A percentile compares a stretch with the other conserved stretches of the same genome.
These are phyloP conservation scores for Dinothrombium tinctorium DNA, from an alignment of 1,140 invertebrate genomes.

Conservation along the genomic window DNA sequence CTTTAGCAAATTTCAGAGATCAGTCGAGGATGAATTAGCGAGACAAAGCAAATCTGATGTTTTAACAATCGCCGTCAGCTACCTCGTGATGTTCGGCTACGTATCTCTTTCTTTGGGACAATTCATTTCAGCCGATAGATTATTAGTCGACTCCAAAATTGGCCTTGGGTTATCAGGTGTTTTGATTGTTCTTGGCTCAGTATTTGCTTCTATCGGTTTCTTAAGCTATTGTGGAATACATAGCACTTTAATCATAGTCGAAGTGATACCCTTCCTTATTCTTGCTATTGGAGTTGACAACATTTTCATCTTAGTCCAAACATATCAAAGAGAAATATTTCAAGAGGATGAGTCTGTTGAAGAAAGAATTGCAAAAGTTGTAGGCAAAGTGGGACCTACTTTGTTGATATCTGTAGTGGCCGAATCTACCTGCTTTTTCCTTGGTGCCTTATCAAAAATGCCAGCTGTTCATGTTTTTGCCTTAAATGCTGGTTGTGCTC, in stretches of 20 bases:
- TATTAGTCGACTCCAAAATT: constrained; percentile 55
- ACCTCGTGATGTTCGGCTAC: constrained; percentile 92
- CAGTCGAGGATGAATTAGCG: constrained; percentile 82
- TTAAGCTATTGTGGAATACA: constrained; percentile 52
- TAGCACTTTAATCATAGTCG: constrained; percentile 62
- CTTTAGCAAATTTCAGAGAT: constrained; percentile 28
- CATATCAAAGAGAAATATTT: constrained; percentile 19
- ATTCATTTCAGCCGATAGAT: constrained; percentile 38
- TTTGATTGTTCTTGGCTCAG: constrained; percentile 52
- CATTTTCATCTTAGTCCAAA: constrained; percentile 72
- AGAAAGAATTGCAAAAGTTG: constrained; percentile 55
- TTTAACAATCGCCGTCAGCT: constrained; percentile 72
- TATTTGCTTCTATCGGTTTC: constrained; percentile 51
- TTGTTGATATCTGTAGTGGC: constrained; percentile 61
- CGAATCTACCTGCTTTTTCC: constrained; percentile 62
- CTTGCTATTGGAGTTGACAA: constrained; percentile 83
- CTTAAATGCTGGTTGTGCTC: constrained; percentile 82
- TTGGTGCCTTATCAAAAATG: constrained; percentile 79
- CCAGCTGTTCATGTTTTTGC: constrained; percentile 91
- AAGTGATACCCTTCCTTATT: constrained; percentile 81
- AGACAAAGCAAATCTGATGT: constrained; percentile 73
- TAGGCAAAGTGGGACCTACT: constrained; percentile 57
- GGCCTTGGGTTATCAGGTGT: constrained; percentile 57
- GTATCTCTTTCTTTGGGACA: constrained; percentile 78
- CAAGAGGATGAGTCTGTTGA: constrained; percentile 14